Conservation (phyloP, 2,797 vertebrate species). For the Cyclura pinguis region DNA sequence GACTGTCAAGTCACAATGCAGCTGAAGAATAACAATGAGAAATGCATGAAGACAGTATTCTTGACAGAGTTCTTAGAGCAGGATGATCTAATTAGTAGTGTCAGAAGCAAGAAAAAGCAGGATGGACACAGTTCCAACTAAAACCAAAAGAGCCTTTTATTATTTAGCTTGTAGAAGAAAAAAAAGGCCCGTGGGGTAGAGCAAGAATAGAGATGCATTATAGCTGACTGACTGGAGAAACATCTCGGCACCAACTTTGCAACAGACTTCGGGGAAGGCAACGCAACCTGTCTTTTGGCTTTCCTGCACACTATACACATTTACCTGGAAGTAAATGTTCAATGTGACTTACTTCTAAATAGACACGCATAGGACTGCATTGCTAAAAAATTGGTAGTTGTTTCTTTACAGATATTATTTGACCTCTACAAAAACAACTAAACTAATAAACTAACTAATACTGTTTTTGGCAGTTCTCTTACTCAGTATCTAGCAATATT, state of each 20-base stretch:
- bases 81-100: slow-evolving; percentile 75
- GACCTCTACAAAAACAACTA: neutral
- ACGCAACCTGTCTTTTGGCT: slow-evolving; percentile 17
- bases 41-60: slow-evolving; percentile 76
- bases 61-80: slow-evolving; percentile 71
- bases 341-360: slow-evolving; percentile 1
- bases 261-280: neutral
- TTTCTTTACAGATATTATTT: neutral
- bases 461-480: slow-evolving; percentile 18
- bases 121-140: slow-evolving; percentile 60
- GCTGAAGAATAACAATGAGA: slow-evolving; percentile 72
- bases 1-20: slow-evolving; percentile 73
- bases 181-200: slow-evolving; percentile 36
- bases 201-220: slow-evolving; percentile 41
- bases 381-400: slow-evolving; percentile 4
- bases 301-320: slow-evolving; percentile 7
- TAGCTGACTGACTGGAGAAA: slow-evolving; percentile 38
- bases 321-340: neutral
- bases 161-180: slow-evolving; percentile 49
- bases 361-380: neutral
- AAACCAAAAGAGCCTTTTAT: slow-evolving; percentile 64
- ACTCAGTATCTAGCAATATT: neutral
- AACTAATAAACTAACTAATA: neutral
- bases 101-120: slow-evolving; percentile 72
- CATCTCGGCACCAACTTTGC: slow-evolving; percentile 31